A percentile compares a stretch with the other conserved stretches of the same genome.
Evolutionary conservation across 2,888 invertebrate genomes (phyloP).

Genomic region (Cantharis rustica): DNA sequence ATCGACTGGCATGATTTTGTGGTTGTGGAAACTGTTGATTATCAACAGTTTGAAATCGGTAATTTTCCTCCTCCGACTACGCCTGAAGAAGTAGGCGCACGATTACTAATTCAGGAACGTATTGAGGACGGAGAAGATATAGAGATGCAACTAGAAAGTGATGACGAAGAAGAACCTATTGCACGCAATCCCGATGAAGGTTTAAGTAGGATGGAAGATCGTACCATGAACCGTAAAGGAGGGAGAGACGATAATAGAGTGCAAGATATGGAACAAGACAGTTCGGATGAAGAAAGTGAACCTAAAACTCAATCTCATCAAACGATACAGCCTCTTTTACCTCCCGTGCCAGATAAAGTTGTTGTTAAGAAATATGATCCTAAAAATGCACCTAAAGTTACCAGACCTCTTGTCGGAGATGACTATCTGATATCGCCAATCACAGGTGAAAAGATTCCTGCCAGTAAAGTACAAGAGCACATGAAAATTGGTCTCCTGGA

Average conservation of each 20-base stretch:
- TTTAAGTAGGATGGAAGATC: constrained; percentile 71
- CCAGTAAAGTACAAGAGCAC: constrained; percentile 96
- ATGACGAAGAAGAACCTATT: constrained; percentile 62
- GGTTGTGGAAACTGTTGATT: constrained; percentile 99
- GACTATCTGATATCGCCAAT: constrained; percentile 97
- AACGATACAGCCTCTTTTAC: constrained; percentile 67
- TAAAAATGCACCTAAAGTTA: constrained; percentile 69
- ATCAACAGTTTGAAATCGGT: constrained; percentile 93
- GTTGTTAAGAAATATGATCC: constrained; percentile 98
- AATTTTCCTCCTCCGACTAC: constrained; percentile 97
- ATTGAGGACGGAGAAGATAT: constrained; percentile 81
- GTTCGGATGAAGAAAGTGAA: constrained; percentile 71
- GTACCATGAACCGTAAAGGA: constrained; percentile 58
- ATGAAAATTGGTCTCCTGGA: constrained; percentile 96
- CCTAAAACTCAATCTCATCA: constrained; percentile 48
- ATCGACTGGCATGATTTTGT: constrained; percentile 99
- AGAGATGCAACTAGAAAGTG: constrained; percentile 90
- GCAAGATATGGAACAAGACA: constrained; percentile 93
- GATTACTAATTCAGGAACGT: constrained; percentile 87
- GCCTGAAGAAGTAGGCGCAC: constrained; percentile 94
- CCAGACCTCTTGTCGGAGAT: constrained; percentile 71
- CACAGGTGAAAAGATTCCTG: constrained; percentile 96
- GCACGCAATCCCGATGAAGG: constrained; percentile 54
- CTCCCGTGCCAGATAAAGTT: constrained; percentile 90
- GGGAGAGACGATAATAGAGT: constrained; percentile 65